These are phyloP conservation scores for Epinephelus awoara DNA, from an alignment of 2,797 vertebrate species.

Conservation along the genomic window DNA sequence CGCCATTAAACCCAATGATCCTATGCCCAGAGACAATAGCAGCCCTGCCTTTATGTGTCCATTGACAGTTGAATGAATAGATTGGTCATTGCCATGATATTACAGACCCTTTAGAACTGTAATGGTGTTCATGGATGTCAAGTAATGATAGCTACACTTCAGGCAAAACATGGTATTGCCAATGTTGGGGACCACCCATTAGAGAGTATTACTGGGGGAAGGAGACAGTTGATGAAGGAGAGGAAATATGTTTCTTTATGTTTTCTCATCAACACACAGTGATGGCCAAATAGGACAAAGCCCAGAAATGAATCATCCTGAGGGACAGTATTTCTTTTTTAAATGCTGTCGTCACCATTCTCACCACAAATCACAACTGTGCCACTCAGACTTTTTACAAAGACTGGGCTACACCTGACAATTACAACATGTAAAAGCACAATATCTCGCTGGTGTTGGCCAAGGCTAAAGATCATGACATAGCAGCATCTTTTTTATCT, in stretches of 20 bases:
- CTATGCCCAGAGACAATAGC: slow-evolving; percentile 10
- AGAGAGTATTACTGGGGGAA: not conserved
- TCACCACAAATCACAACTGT: not conserved
- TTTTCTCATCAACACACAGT: not conserved
- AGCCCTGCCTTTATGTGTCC: slow-evolving; percentile 14
- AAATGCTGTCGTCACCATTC: not conserved
- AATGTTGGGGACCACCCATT: slow-evolving; percentile 2
- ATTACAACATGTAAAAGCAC: slow-evolving; percentile 11
- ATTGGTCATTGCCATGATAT: slow-evolving; percentile 18
- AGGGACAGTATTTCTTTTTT: not conserved
- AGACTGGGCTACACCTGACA: not conserved
- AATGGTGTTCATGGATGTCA: slow-evolving; percentile 9
- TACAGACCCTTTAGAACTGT: slow-evolving; percentile 27
- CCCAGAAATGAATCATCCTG: not conserved
- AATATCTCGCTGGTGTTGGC: not conserved
- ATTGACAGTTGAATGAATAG: slow-evolving; percentile 18
- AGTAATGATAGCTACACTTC: slow-evolving; percentile 19
- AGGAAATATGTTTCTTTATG: slow-evolving; percentile 5
- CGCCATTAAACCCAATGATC: slow-evolving; percentile 51
- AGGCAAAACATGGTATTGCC: not conserved
- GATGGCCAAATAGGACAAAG: not conserved
- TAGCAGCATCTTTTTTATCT: not conserved
- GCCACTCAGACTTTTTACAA: not conserved
- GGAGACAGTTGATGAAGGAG: not conserved
- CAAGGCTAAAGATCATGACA: not conserved